Evolutionary conservation across 2,888 invertebrate species (phyloP).

Genomic region (Ophion costatus): DNA sequence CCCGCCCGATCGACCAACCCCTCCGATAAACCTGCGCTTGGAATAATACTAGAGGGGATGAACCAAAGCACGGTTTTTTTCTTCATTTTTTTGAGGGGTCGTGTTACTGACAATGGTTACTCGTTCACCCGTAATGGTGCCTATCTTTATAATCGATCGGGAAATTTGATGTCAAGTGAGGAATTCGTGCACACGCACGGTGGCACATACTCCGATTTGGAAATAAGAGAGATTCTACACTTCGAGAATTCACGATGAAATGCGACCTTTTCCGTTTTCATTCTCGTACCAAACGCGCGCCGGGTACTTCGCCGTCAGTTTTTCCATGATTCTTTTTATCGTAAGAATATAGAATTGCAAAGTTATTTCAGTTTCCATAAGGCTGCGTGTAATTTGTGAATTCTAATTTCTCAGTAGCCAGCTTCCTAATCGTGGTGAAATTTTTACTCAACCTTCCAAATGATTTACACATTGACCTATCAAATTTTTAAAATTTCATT

Average conservation of each 20-base stretch:
- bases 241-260: slow-evolving; percentile 22
- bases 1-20: background rate
- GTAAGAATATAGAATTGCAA: too few relatives aligned
- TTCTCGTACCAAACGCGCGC: background rate
- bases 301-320: background rate
- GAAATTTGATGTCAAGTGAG: slow-evolving; percentile 45
- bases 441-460: too few relatives aligned
- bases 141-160: slow-evolving; percentile 62
- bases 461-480: too few relatives aligned
- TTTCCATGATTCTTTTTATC: slow-evolving; percentile 23
- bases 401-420: too few relatives aligned
- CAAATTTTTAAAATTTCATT: too few relatives aligned
- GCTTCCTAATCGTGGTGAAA: too few relatives aligned
- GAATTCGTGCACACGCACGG: slow-evolving; percentile 20
- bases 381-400: too few relatives aligned
- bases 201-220: slow-evolving; percentile 6
- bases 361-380: too few relatives aligned
- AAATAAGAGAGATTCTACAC: slow-evolving; percentile 6
- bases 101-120: slow-evolving; percentile 54
- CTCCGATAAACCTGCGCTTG: slow-evolving; percentile 5
- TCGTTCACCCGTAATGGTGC: slow-evolving; percentile 50
- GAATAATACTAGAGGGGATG: slow-evolving; percentile 26
- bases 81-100: slow-evolving; percentile 20
- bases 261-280: slow-evolving; percentile 28
- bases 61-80: background rate